Base-by-base conservation (phyloP, 2,113 vertebrate species). In the Grammomys dolichurus region DNA sequence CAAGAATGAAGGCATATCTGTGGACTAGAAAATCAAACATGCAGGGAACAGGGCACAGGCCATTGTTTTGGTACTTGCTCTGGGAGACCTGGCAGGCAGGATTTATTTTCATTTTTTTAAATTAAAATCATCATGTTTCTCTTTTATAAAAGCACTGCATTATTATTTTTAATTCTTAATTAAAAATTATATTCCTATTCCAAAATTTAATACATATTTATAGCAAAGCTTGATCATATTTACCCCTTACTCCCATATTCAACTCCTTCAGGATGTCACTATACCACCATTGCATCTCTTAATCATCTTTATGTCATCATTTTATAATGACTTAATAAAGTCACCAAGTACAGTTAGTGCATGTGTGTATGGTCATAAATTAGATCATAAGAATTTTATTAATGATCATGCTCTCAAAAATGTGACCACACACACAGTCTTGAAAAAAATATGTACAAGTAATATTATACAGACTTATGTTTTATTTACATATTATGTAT, bases 181-280 rank as follows among this genome's bases (percentile, higher is more conserved):
- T 63, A 24, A 63, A 63, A 63, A 63, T 26, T 63, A 63, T 24
- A 16, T 82, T 14, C 3, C 3, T 24, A 20, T 72, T 33, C 3
- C 9, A 46, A 54, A 51, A 33, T 17, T 54, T 54, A 48, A 80
- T 20, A 56, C 17, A 36, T 19, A 6, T 36, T 11, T 12, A 22
- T 36, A 56, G 36, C 36, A 19, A 22, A 22, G 2, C 7, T 63
- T 84, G n/a, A 43, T 84, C 12, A 43, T 84, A 84, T 43, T 60
- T 24, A 60, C 12, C 3, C 5, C 5, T 13, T 36, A 82, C 9
- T 26, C 9, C 36, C 17, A 28, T 43, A 2, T 54, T 26, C 36
- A 8, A 16, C 1, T 22, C 5, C 11, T 51, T 24, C 51, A 56
- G 20, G n/a, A 43, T 7, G 12, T 1, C 1, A 40, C 24, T 24